Conservation (phyloP, 2,888 invertebrate species). For the Patella caerulea region DNA sequence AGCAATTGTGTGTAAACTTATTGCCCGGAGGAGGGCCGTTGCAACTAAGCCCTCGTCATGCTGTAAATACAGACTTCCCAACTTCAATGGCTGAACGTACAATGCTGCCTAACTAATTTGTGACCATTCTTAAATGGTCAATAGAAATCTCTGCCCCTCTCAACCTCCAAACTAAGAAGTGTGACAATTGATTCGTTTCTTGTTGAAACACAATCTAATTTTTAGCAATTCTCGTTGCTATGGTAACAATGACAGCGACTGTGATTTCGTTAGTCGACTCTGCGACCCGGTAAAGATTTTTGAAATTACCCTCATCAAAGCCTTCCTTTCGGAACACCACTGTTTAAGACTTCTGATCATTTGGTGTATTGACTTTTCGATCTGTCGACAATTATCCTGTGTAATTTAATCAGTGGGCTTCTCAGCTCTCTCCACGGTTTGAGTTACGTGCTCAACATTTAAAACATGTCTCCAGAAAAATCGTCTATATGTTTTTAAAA, state of each 20-base stretch:
- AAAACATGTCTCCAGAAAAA: neutral
- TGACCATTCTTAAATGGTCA: conserved; percentile 11
- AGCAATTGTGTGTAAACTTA: conserved; percentile 7
- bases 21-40: conserved; percentile 7
- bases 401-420: conserved; percentile 33
- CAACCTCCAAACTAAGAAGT: neutral
- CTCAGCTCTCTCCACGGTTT: neutral
- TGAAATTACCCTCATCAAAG: neutral
- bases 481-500: neutral
- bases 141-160: conserved; percentile 4
- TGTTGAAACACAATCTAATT: conserved; percentile 37
- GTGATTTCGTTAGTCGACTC: conserved; percentile 32
- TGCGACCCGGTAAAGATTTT: neutral
- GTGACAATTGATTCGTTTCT: conserved; percentile 33
- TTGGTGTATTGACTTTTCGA: conserved; percentile 29
- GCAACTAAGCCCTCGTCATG: neutral
- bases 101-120: conserved; percentile 4
- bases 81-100: neutral
- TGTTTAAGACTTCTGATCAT: conserved; percentile 11
- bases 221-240: conserved; percentile 32
- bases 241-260: conserved; percentile 29
- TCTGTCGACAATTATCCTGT: conserved; percentile 31
- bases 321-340: neutral
- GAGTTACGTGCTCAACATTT: conserved; percentile 2
- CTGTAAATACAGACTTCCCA: neutral